phyloP scores from a whole-genome alignment of 1,140 invertebrate genomes.

The Elysia chlorotica region DNA sequence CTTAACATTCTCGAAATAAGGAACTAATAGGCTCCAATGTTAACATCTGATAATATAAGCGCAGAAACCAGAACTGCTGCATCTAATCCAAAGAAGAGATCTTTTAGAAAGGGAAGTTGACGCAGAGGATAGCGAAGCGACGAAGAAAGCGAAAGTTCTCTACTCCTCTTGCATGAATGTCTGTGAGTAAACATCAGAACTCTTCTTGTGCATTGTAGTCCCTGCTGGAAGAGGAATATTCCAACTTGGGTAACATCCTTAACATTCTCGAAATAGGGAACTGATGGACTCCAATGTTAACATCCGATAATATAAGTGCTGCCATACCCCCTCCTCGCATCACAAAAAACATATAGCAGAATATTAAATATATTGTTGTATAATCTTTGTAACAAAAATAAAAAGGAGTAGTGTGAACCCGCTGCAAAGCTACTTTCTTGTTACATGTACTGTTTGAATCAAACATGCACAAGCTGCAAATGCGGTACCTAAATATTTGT shows the following conservation, averaged over 20 bases:
- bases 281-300: not conserved
- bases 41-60: not conserved
- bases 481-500: not conserved
- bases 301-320: not conserved
- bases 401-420: not conserved
- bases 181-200: conserved; percentile 69
- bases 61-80: too few relatives aligned
- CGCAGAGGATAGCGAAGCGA: conserved; percentile 52
- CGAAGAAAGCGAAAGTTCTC: conserved; percentile 75
- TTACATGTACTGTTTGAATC: not conserved
- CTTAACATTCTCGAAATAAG: not conserved
- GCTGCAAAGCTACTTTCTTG: not conserved
- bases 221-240: not conserved
- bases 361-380: too few relatives aligned
- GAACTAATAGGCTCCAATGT: not conserved
- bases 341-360: not conserved
- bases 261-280: not conserved
- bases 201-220: too few relatives aligned
- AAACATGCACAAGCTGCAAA: not conserved
- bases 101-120: too few relatives aligned
- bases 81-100: too few relatives aligned
- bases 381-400: not conserved
- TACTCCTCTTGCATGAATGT: conserved; percentile 87
- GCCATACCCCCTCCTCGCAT: not conserved
- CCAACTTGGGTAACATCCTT: not conserved